Evolutionary conservation across 2,888 invertebrate genomes (phyloP), one percentile per base, ranked within the genome.

Genomic region (Criorhina ranunculi): DNA sequence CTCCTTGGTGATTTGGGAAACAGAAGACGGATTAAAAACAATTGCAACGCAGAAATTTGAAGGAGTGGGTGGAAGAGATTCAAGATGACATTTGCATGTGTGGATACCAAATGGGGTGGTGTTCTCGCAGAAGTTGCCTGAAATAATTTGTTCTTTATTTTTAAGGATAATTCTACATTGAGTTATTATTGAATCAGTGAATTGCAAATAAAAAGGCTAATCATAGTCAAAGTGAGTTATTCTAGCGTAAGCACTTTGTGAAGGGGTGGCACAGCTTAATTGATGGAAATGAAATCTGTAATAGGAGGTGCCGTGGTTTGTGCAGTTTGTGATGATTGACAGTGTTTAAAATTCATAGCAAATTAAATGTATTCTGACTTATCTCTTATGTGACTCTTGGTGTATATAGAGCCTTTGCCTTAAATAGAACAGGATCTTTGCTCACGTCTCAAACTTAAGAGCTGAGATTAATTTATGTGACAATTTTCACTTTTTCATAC

Each of bases 71-170:
- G 33, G 79, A 72, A 40, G 49, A 70, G 35, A 53, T 53, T 75
- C 49, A 60, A 76, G 46, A 31, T 57, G 17, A 62, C 37, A 40
- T 40, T n/a, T n/a, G n/a, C n/a, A n/a, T n/a, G n/a, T n/a, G n/a
- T n/a, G n/a, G n/a, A n/a, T n/a, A n/a, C n/a, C 72, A 17, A 24
- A 53, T 51, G 55, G 55, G 35, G 55, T 11, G 15, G 12, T 35
- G 40, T 66, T 19, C 53, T 69, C 2, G 40, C 66, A 80, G 66
- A 85, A 85, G 80, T 70, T 80, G 85, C 85, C 80, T 40, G 85
- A 85, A 85, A 85, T 85, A 85, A 85, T 80, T 53, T 66, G 51
- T 75, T 69, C 66, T 76, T 85, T 76, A 75, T 76, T 70, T 85
- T 80, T 42, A 80, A 85, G 85, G 80, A 85, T 80, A 85, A 85